Evolutionary conservation across 2,888 invertebrate species (phyloP).

Genomic region (Tiliacea citrago): DNA sequence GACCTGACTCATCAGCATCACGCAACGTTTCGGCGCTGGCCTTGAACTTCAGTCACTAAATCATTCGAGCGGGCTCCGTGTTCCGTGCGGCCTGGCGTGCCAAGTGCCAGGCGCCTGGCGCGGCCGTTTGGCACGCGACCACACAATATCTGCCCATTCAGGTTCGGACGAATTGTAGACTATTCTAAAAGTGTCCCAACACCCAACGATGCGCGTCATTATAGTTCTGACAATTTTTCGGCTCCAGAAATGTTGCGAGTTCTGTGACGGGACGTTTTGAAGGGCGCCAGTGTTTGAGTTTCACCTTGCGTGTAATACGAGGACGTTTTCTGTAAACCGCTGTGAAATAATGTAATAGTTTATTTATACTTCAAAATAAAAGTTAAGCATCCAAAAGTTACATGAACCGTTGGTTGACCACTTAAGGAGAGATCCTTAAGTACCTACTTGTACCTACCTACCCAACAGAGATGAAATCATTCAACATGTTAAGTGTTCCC

Average conservation of each 20-base stretch:
- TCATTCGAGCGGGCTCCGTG: slow-evolving; percentile 36
- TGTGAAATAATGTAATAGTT: not conserved
- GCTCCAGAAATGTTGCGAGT: slow-evolving; percentile 43
- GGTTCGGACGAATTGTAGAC: slow-evolving; percentile 66
- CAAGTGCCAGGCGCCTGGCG: slow-evolving; percentile 62
- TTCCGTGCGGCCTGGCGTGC: slow-evolving; percentile 52
- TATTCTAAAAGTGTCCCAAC: slow-evolving; percentile 70
- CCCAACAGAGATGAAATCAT: slow-evolving; percentile 40
- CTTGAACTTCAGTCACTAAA: slow-evolving; percentile 61
- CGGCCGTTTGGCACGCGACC: slow-evolving; percentile 68
- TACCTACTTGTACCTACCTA: slow-evolving; percentile 17
- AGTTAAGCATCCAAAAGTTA: not conserved
- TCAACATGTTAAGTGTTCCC: slow-evolving; percentile 37
- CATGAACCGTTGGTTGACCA: not conserved
- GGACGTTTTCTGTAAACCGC: slow-evolving; percentile 9
- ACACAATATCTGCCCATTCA: slow-evolving; percentile 67
- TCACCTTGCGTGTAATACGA: slow-evolving; percentile 30
- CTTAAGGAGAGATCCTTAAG: slow-evolving; percentile 20
- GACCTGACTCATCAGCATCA: slow-evolving; percentile 45
- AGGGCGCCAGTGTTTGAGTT: slow-evolving; percentile 22
- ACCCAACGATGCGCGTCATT: slow-evolving; percentile 66
- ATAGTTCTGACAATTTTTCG: slow-evolving; percentile 45
- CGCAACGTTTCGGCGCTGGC: slow-evolving; percentile 34
- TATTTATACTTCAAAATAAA: slow-evolving; percentile 4
- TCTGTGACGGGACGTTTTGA: slow-evolving; percentile 17